Base-by-base conservation (phyloP, 2,113 vertebrate species). In the Alligator sinensis region DNA sequence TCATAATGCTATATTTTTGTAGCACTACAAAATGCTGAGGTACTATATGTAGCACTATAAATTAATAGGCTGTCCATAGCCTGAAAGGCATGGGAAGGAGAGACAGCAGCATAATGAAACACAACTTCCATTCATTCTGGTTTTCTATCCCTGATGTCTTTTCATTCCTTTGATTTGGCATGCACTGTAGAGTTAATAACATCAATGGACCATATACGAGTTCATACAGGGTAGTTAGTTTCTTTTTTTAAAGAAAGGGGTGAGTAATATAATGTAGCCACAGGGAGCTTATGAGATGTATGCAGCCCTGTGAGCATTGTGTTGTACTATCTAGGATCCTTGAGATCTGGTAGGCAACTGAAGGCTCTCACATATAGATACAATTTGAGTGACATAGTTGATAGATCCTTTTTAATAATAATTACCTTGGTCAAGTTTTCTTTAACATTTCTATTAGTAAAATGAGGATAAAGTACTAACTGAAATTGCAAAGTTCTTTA, bases 401-500 rank as follows among this genome's bases (percentile, higher is more conserved):
- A 1, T 15, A 47, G 59, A 79, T 91, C 83, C 74, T 80, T 83
- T 59, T 63, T 68, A 62, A 21, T 94, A 4, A 25, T 70, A 0
- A 38, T 1, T 58, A 60, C 3, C 3, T 90, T 84, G 78, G 0
- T 58, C 25, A 91, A 80, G 27, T 8, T 0, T 1, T 84, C 30
- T 88, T 25, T 78, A 72, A 89, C 70, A 17, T 13, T 72, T 54
- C 1, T 7, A 10, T 63, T 27, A 86, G 10, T 68, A 77, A 80
- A 55, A 28, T 62, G 47, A 2, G 66, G 34, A 28, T 81, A 21
- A 19, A 54, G 22, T 89, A 11, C 28, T 89, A 77, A 89, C 87
- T 90, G 85, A 89, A 9, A 60, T 72, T 86, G 16, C 77, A 22
- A 79, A 47, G 47, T 47, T 83, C 25, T 84, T 81, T 79, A 77